phyloP scores from a whole-genome alignment of 2,113 vertebrate species.

The Gyps fulvus region DNA sequence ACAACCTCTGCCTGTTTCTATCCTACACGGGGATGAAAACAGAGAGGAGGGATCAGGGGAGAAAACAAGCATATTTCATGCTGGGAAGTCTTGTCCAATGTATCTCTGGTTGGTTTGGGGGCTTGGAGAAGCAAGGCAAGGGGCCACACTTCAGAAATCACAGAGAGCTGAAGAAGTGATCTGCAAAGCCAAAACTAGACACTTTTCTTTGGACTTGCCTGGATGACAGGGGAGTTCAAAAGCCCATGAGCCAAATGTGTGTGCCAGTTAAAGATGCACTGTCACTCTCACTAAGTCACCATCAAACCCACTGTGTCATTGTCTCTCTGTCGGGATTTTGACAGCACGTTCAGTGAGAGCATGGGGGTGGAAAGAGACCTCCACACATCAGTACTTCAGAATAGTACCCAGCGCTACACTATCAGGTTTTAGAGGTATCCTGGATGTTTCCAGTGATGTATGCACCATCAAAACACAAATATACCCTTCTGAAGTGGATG shows the following conservation, averaged over 20 bases:
- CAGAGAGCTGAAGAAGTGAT: neutral
- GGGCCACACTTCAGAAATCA: neutral
- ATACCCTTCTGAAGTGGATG: neutral
- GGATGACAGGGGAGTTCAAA: neutral
- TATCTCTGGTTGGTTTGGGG: neutral
- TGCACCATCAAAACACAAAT: neutral
- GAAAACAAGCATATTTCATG: neutral
- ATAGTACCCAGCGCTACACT: neutral
- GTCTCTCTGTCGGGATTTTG: neutral
- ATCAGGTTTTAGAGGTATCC: neutral
- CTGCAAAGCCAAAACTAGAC: neutral
- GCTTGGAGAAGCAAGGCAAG: neutral
- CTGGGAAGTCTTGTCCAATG: neutral
- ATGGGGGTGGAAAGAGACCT: neutral
- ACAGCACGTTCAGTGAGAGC: neutral
- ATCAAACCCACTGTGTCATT: neutral
- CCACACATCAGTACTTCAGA: rapidly evolving
- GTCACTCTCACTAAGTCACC: neutral
- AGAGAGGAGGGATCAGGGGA: neutral
- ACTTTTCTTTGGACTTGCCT: neutral
- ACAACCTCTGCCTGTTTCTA: neutral
- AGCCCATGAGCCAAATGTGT: neutral
- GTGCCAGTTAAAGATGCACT: neutral
- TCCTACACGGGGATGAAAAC: neutral
- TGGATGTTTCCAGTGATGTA: neutral